Evolutionary conservation across 1,140 invertebrate species (phyloP), one percentile per base, ranked within the genome.

Genomic region (Panulirus ornatus): DNA sequence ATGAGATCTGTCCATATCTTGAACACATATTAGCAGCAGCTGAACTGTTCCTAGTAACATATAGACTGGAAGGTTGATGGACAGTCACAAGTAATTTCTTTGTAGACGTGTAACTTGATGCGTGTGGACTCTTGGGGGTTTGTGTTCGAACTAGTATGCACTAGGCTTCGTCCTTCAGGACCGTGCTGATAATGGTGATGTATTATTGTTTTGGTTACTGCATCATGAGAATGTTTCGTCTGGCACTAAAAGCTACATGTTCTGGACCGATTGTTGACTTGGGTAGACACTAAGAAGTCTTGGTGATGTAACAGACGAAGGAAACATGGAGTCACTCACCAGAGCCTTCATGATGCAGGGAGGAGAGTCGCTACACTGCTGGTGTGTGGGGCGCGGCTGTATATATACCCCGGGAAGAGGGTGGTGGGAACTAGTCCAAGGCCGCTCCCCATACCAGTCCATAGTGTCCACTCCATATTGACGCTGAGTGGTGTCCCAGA

Each of bases 301-400:
- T n/a, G n/a, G n/a, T n/a, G n/a, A n/a, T n/a, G n/a, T n/a, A n/a
- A 27, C 30, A 19, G 63, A 19, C 22, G 30, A 34, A n/a, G 22
- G 63, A 9, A 40, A 42, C 27, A 6, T 2, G 2, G 8, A 78
- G 42, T 0, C 70, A 63, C 66, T 83, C 34, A 88, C 78, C 75
- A 83, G 66, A 27, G 76, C 47, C 54, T 79, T 82, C 75, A 82
- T 88, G 78, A 82, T 83, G 75, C 44, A 40, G 30, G 58, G 71
- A 63, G 47, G 51, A 42, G 75, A 88, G 82, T 30, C 51, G 75
- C 38, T 34, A 91, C 63, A 81, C 84, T 90, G 70, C 40, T 8
- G 78, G 58, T 36, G 11, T 3, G 36, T 8, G 34, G 40, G 19
- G 36, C 19, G 75, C 5, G 47, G 30, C 8, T 19, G n/a, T 22